A percentile compares a stretch with the other conserved stretches of the same genome.
Conservation (phyloP, 2,797 vertebrate genomes). For the Echiichthys vipera region DNA sequence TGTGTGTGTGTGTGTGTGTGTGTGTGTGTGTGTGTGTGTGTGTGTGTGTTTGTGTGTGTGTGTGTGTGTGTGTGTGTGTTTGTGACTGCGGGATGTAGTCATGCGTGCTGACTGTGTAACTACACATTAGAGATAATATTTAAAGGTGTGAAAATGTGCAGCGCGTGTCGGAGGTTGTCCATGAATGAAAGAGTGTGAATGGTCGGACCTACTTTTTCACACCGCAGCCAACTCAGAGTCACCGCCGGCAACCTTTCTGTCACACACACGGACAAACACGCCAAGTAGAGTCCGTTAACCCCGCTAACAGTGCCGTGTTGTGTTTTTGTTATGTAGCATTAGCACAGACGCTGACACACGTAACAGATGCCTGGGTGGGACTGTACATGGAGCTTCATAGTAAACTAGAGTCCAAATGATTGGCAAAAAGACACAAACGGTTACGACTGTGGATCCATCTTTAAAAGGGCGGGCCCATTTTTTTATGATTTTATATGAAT, state of each 20-base stretch:
- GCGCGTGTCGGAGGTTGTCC: slow-evolving; percentile 38
- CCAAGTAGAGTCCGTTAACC: neutral
- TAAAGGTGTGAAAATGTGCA: slow-evolving; percentile 49
- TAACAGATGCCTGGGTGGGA: neutral
- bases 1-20: slow-evolving; percentile 18
- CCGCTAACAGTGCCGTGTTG: neutral
- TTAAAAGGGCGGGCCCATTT: neutral
- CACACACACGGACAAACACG: slow-evolving; percentile 8
- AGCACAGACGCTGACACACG: neutral
- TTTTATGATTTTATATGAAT: too few relatives aligned
- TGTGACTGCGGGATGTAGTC: slow-evolving; percentile 19
- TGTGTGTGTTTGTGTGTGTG: neutral
- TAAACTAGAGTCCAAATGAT: neutral
- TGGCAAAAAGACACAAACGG: neutral
- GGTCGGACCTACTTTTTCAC: slow-evolving; percentile 77
- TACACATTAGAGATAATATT: slow-evolving; percentile 34
- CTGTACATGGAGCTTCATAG: neutral
- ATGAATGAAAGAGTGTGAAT: slow-evolving; percentile 53
- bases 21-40: slow-evolving; percentile 10
- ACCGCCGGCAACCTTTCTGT: slow-evolving; percentile 8
- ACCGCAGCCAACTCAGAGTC: slow-evolving; percentile 49
- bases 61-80: too few relatives aligned
- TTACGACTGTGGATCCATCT: neutral
- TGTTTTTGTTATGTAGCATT: neutral
- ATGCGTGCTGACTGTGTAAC: slow-evolving; percentile 18